Evolutionary conservation across 2,888 invertebrate genomes (phyloP).

Genomic region (Pollenia angustigena): DNA sequence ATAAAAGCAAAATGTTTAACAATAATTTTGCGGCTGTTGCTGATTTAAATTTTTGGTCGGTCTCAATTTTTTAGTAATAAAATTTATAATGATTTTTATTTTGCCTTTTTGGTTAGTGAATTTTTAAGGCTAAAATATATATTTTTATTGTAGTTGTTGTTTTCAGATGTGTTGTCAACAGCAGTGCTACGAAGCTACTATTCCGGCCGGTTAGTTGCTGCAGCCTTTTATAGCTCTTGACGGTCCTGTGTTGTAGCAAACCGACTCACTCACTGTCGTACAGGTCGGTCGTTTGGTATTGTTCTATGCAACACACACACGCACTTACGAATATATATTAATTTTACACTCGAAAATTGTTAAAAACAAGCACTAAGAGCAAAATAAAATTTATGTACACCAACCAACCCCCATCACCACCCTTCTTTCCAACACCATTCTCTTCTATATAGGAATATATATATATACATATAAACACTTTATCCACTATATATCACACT

Average conservation of each 20-base stretch:
- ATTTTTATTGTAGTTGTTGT: constrained; percentile 33
- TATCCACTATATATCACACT: constrained; percentile 21
- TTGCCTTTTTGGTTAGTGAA: constrained; percentile 49
- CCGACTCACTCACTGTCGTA: constrained; percentile 68
- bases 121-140: constrained; percentile 54
- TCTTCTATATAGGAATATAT: neutral
- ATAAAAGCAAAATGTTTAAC: constrained; percentile 58
- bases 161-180: constrained; percentile 65
- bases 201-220: constrained; percentile 71
- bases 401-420: constrained; percentile 10
- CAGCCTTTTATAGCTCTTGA: constrained; percentile 71
- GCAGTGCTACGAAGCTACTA: constrained; percentile 74
- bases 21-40: constrained; percentile 59
- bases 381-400: constrained; percentile 41
- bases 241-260: constrained; percentile 62
- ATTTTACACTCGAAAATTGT: constrained; percentile 12
- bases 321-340: constrained; percentile 8
- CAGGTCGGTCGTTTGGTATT: constrained; percentile 64
- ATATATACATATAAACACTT: neutral
- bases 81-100: constrained; percentile 56
- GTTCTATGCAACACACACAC: constrained; percentile 56
- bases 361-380: constrained; percentile 31
- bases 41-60: constrained; percentile 51
- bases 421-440: constrained; percentile 22
- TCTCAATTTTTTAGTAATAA: constrained; percentile 54